A percentile compares a stretch with the other conserved stretches of the same genome.
phyloP scores from a whole-genome alignment of 2,797 vertebrate genomes.

The Mus caroli region DNA sequence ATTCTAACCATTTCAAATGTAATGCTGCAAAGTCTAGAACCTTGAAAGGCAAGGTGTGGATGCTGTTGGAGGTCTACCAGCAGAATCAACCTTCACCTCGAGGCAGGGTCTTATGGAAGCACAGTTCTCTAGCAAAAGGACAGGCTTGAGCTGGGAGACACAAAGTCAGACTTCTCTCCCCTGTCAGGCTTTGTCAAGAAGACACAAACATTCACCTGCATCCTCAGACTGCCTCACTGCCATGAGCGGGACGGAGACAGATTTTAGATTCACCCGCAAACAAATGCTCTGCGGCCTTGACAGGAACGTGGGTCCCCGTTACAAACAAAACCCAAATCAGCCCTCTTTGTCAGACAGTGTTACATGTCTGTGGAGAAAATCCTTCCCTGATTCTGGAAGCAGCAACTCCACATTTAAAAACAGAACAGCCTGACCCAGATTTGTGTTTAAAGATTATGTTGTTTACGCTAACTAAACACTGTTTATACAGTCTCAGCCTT shows the following conservation, averaged over 20 bases:
- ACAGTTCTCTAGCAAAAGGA: constrained; percentile 91
- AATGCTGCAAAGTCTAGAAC: constrained; percentile 61
- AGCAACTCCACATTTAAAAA: not conserved
- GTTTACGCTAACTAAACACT: not conserved
- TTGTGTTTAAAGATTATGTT: not conserved
- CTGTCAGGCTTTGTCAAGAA: not conserved
- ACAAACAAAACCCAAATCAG: not conserved
- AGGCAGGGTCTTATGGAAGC: constrained; percentile 93
- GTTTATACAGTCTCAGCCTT: not conserved
- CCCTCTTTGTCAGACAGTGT: not conserved
- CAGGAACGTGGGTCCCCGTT: not conserved
- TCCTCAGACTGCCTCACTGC: fast-evolving
- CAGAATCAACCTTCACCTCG: constrained; percentile 91
- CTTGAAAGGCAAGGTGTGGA: constrained; percentile 85
- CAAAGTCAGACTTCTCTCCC: not conserved
- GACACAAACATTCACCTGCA: fast-evolving
- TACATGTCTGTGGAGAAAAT: not conserved
- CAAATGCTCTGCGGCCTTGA: not conserved
- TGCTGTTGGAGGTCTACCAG: constrained; percentile 89
- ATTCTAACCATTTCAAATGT: not conserved
- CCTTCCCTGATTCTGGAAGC: not conserved
- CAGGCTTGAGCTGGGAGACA: constrained; percentile 92
- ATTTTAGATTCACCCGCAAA: not conserved
- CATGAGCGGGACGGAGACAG: not conserved
- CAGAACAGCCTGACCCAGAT: not conserved